Conservation (phyloP, 2,797 vertebrate genomes). For the Lacerta viridis region DNA sequence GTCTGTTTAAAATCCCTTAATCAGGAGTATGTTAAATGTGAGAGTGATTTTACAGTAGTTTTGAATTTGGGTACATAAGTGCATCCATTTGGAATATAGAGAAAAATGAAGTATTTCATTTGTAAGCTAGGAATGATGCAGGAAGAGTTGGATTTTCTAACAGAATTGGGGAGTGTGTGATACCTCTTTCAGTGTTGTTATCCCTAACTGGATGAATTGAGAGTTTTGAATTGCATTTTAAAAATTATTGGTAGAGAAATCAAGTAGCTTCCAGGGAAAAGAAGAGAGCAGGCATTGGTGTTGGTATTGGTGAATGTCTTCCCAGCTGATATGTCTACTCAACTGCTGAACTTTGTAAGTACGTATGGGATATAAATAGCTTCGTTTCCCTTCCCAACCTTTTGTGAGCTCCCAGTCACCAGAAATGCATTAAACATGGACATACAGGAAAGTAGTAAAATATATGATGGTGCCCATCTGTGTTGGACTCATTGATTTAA, state of each 20-base stretch:
- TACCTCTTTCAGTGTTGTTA: not conserved
- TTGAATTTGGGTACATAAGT: not conserved
- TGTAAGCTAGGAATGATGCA: not conserved
- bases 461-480: not conserved
- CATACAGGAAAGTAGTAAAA: not conserved
- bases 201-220: not conserved
- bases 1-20: constrained; percentile 31
- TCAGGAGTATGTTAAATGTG: constrained; percentile 33
- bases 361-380: not conserved
- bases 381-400: not conserved
- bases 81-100: not conserved
- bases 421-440: not conserved
- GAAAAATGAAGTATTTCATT: not conserved
- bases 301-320: not conserved
- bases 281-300: not conserved
- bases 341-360: not conserved
- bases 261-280: not conserved
- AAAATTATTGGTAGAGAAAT: not conserved
- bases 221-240: not conserved
- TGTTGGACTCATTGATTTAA: not conserved
- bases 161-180: not conserved
- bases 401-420: not conserved
- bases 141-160: not conserved
- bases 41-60: not conserved
- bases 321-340: not conserved